Evolutionary conservation across 2,888 invertebrate species (phyloP).

Genomic region (Drosophila colorata): DNA sequence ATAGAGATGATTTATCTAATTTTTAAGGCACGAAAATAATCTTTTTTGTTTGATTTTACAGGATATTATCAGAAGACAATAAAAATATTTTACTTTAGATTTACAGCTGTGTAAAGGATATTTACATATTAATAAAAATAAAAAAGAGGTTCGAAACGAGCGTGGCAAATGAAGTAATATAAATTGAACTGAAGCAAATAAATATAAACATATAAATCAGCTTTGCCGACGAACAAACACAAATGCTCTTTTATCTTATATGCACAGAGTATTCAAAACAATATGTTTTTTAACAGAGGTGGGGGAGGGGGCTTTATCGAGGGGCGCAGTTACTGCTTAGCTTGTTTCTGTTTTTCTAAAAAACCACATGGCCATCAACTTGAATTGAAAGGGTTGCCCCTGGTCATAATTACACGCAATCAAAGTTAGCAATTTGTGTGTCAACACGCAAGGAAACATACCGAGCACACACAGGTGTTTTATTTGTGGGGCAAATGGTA

Average conservation of each 20-base stretch:
- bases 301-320: not conserved
- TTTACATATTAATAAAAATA: no score
- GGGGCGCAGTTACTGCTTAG: not conserved
- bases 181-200: no score
- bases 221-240: no score
- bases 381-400: slow-evolving; percentile 14
- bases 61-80: no score
- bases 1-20: no score
- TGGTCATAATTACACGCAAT: slow-evolving; percentile 22
- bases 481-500: not conserved
- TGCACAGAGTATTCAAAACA: not conserved
- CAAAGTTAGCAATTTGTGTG: slow-evolving; percentile 28
- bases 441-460: slow-evolving; percentile 38
- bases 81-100: no score
- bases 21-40: no score
- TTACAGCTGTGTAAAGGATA: no score
- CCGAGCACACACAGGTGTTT: not conserved
- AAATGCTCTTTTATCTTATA: not conserved
- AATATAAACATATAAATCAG: not conserved
- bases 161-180: no score
- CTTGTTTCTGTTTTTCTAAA: not conserved
- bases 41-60: no score
- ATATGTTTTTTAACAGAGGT: not conserved
- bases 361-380: slow-evolving; percentile 30
- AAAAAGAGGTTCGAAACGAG: no score